A percentile compares a stretch with the other conserved stretches of the same genome.
Conservation (phyloP, 2,113 vertebrate genomes). For the Sterna hirundo region DNA sequence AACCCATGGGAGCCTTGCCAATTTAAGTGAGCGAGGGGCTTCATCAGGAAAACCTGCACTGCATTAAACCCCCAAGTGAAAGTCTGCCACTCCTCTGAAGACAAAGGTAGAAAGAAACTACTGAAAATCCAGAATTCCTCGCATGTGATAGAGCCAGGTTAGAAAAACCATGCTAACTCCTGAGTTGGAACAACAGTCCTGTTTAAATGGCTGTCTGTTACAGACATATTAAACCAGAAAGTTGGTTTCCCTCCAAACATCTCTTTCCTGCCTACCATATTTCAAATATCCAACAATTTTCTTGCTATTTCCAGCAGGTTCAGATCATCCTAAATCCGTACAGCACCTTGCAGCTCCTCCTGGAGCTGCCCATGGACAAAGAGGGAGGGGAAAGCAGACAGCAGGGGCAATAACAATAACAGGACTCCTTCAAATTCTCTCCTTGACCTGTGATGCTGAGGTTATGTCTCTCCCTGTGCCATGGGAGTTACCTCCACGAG, state of each 20-base stretch:
- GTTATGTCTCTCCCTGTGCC: not conserved
- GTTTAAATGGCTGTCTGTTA: not conserved
- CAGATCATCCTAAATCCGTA: not conserved
- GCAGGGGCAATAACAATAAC: not conserved
- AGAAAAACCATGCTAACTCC: not conserved
- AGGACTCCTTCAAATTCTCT: not conserved
- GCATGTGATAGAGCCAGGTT: not conserved
- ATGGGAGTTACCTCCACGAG: rapidly evolving
- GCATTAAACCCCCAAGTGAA: not conserved
- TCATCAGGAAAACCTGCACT: not conserved
- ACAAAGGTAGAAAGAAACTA: not conserved
- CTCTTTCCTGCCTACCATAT: not conserved
- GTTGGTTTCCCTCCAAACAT: not conserved
- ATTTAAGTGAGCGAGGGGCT: not conserved
- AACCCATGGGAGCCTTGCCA: not conserved
- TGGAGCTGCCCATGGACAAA: not conserved
- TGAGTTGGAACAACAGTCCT: not conserved
- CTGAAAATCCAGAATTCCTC: not conserved
- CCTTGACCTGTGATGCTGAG: not conserved
- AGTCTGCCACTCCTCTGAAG: not conserved
- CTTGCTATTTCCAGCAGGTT: not conserved
- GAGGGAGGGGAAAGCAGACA: not conserved
- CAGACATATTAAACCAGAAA: not conserved
- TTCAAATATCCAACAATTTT: not conserved
- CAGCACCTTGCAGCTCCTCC: not conserved